Conservation (phyloP, 2,888 invertebrate genomes). For the Lithophane ornitopus region DNA sequence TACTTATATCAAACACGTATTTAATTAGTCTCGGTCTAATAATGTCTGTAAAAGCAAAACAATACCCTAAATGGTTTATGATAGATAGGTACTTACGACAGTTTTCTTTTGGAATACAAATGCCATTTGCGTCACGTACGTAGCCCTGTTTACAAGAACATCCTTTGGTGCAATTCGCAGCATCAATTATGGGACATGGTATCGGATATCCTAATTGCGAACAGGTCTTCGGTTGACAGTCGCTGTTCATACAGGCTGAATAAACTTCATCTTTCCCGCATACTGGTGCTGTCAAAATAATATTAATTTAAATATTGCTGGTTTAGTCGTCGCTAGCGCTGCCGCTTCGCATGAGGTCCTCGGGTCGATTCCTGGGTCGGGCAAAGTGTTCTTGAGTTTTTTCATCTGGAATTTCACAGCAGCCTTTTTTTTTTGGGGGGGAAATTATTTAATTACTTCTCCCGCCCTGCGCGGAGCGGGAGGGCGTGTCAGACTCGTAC, state of each 20-base stretch:
- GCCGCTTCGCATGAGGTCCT: background rate
- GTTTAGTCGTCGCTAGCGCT: background rate
- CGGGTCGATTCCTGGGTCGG: background rate
- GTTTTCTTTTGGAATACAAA: constrained; percentile 65
- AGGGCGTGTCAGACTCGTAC: too few species aligned
- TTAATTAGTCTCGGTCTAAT: background rate
- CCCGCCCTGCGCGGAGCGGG: too few species aligned
- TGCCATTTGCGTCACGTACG: constrained; percentile 57
- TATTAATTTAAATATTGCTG: background rate
- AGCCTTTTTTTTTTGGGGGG: too few species aligned
- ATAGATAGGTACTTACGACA: constrained; percentile 54
- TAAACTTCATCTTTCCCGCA: constrained; percentile 66
- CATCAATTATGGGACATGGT: constrained; percentile 57
- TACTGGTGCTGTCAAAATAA: constrained; percentile 46
- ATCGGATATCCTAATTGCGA: constrained; percentile 64
- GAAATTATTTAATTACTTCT: too few species aligned
- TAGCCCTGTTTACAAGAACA: constrained; percentile 67
- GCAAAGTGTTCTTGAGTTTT: background rate
- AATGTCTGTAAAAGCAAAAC: background rate
- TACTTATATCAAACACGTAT: too few species aligned
- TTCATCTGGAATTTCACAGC: background rate
- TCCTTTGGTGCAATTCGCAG: constrained; percentile 59
- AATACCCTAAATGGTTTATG: background rate
- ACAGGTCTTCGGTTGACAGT: constrained; percentile 65
- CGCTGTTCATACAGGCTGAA: constrained; percentile 59